A percentile compares a stretch with the other conserved stretches of the same genome.
phyloP scores from a whole-genome alignment of 1,140 invertebrate genomes.

The Eciton burchellii region DNA sequence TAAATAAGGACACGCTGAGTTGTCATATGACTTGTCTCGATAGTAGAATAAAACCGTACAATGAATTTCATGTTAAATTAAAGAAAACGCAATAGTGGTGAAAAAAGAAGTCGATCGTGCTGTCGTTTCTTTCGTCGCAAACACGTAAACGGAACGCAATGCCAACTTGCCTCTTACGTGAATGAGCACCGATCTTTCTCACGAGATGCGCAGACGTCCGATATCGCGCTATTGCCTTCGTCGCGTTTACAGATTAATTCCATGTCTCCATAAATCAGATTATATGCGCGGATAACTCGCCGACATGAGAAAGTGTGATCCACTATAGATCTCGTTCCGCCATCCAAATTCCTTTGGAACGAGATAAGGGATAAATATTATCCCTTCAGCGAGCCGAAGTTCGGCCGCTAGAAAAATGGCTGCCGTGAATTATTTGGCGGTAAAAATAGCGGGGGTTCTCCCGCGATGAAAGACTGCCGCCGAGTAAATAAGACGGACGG shows the following conservation, averaged over 20 bases:
- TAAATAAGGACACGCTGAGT: too few species aligned
- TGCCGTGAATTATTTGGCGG: slow-evolving; percentile 36
- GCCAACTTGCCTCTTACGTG: too few species aligned
- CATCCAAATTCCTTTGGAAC: slow-evolving; percentile 16
- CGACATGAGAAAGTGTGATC: not conserved
- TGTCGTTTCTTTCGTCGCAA: too few species aligned
- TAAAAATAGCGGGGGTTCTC: slow-evolving; percentile 16
- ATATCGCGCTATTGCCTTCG: not conserved
- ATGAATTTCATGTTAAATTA: too few species aligned
- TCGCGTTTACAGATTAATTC: slow-evolving; percentile 15
- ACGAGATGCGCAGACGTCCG: not conserved
- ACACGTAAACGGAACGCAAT: too few species aligned
- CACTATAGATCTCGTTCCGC: not conserved
- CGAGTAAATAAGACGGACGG: slow-evolving; percentile 53
- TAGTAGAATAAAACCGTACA: too few species aligned
- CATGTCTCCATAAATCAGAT: not conserved
- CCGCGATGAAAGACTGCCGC: slow-evolving; percentile 22
- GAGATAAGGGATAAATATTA: slow-evolving; percentile 59
- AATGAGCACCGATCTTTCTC: too few species aligned
- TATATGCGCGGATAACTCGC: not conserved
- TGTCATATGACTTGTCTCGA: too few species aligned
- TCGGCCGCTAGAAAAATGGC: slow-evolving; percentile 43
- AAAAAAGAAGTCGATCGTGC: too few species aligned
- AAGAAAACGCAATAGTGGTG: too few species aligned
- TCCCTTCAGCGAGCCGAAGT: slow-evolving; percentile 33